These are phyloP conservation scores for Goniozus legneri DNA, from an alignment of 1,140 invertebrate species.

Conservation along the genomic window DNA sequence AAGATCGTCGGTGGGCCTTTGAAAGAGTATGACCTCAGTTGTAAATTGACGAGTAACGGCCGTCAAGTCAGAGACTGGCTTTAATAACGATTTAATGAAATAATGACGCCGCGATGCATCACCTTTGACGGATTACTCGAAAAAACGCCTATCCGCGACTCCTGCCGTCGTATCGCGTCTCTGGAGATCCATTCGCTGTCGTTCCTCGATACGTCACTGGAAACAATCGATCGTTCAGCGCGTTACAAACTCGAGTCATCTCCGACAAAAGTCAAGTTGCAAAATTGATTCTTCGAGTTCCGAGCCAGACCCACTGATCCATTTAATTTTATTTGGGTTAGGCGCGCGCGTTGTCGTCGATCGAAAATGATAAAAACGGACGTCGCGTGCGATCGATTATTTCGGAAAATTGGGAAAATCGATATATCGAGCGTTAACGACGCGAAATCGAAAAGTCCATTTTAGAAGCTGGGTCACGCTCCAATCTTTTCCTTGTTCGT, in stretches of 20 bases:
- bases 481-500: conserved; percentile 4
- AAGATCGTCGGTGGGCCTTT: background rate
- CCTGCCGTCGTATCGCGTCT: background rate
- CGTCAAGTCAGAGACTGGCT: conserved; percentile 31
- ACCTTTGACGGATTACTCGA: no score
- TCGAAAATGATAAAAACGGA: no score
- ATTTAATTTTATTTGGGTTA: conserved; percentile 24
- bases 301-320: conserved; percentile 41
- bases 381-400: no score
- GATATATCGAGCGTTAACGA: no score
- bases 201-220: background rate
- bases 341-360: no score
- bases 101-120: conserved; percentile 25
- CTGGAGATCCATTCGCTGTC: background rate
- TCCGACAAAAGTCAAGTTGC: no score
- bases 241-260: no score
- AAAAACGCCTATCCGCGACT: background rate
- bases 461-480: no score
- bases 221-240: no score
- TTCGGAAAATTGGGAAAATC: no score
- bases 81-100: conserved; percentile 39
- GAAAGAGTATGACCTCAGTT: conserved; percentile 27
- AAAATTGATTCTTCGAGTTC: conserved; percentile 26
- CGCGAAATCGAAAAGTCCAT: no score
- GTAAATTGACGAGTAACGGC: conserved; percentile 24